Conservation (phyloP, 2,113 vertebrate species). For the Trematomus loennbergii region DNA sequence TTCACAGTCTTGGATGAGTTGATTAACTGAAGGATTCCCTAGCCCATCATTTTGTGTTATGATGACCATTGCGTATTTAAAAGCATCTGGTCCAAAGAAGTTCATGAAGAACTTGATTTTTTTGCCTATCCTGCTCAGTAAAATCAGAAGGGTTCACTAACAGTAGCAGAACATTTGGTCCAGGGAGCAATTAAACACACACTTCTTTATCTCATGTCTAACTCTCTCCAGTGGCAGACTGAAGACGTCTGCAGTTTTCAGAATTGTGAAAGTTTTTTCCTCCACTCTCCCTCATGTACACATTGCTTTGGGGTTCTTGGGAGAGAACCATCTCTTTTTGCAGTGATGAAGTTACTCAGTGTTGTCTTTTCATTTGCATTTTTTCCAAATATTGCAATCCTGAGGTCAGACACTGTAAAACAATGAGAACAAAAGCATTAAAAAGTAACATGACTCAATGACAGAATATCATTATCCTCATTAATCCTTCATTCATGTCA, state of each 20-base stretch:
- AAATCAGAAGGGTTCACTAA: constrained; percentile 46
- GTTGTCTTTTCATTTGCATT: background rate
- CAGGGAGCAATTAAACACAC: constrained; percentile 22
- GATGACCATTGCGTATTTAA: constrained; percentile 34
- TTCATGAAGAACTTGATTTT: background rate
- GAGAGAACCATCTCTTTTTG: background rate
- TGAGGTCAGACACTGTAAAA: background rate
- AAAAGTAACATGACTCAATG: no score
- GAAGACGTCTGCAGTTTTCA: constrained; percentile 34
- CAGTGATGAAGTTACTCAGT: background rate
- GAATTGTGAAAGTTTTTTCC: background rate
- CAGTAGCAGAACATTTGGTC: constrained; percentile 57
- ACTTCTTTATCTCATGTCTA: background rate
- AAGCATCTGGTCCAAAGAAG: constrained; percentile 39
- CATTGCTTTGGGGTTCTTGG: background rate
- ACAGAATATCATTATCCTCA: no score
- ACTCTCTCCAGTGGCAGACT: fast-evolving
- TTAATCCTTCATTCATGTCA: no score
- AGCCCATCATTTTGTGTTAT: background rate
- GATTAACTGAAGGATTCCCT: background rate
- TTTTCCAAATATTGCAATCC: background rate
- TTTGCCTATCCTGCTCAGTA: constrained; percentile 9
- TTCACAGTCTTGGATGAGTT: constrained; percentile 41
- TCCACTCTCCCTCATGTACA: background rate
- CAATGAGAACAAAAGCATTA: background rate